Conservation (phyloP, 2,797 vertebrate genomes). For the Lepilemur septentrionalis region DNA sequence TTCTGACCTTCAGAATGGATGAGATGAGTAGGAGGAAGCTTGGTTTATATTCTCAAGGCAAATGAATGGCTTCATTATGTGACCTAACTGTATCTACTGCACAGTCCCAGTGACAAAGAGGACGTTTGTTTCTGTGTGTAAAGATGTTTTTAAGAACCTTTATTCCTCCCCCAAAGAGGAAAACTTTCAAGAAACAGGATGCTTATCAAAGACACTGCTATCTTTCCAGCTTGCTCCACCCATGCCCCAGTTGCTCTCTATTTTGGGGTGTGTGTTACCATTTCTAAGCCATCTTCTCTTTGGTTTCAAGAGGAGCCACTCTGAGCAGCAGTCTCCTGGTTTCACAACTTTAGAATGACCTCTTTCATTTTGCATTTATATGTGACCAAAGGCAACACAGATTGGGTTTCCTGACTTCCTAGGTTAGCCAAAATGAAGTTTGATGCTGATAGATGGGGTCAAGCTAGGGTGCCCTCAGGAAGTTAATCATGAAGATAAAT, state of each 20-base stretch:
- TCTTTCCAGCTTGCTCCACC: conserved; percentile 43
- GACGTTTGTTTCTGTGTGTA: conserved; percentile 66
- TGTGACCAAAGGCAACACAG: neutral
- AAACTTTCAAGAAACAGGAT: conserved; percentile 50
- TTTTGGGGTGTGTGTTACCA: conserved; percentile 40
- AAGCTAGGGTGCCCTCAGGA: conserved; percentile 43
- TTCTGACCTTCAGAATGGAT: conserved; percentile 60
- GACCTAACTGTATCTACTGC: conserved; percentile 9
- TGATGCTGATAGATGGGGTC: conserved; percentile 19
- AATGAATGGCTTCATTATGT: conserved; percentile 68
- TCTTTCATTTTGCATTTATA: conserved; percentile 22
- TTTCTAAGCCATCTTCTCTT: conserved; percentile 47
- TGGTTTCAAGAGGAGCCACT: conserved; percentile 42
- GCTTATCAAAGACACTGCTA: conserved; percentile 55
- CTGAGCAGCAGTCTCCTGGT: neutral
- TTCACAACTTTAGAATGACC: conserved; percentile 25
- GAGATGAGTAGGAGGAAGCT: conserved; percentile 40
- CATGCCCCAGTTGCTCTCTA: conserved; percentile 50
- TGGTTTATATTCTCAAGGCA: conserved; percentile 50
- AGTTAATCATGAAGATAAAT: conserved; percentile 52
- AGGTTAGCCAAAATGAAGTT: neutral
- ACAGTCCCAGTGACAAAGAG: conserved; percentile 66
- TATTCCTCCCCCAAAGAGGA: conserved; percentile 39
- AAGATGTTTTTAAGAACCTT: conserved; percentile 59
- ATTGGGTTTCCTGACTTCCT: conserved; percentile 45